phyloP scores from a whole-genome alignment of 2,113 vertebrate genomes.

The Corythornis madagascariensis region DNA sequence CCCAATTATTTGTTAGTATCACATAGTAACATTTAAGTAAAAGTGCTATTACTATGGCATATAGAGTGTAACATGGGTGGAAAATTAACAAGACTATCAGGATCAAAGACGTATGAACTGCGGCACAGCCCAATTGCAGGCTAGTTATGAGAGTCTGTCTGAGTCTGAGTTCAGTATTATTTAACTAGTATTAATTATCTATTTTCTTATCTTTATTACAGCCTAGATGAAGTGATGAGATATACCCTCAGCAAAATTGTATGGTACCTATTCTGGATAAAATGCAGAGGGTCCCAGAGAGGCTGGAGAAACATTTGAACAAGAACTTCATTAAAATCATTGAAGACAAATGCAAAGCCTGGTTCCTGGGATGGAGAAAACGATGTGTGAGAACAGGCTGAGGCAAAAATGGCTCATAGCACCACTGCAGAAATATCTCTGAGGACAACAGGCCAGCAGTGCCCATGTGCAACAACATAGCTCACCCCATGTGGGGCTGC shows the following conservation, averaged over 20 bases:
- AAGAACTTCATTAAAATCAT: not conserved
- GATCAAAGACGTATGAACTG: conserved; percentile 3
- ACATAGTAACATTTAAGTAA: not conserved
- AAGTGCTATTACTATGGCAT: not conserved
- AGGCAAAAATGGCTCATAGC: accelerated
- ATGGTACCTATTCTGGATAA: not conserved
- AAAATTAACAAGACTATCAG: not conserved
- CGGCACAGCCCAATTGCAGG: not conserved
- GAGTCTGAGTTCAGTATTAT: not conserved
- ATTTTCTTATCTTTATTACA: not conserved
- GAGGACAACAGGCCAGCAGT: accelerated
- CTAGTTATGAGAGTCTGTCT: not conserved
- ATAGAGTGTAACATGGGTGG: not conserved
- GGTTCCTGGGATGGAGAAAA: not conserved
- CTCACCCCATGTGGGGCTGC: accelerated
- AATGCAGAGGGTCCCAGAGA: not conserved
- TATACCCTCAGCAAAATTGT: not conserved
- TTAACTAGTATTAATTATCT: not conserved
- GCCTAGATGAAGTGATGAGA: not conserved
- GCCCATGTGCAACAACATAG: accelerated
- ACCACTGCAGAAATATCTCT: not conserved
- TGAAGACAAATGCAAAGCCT: not conserved
- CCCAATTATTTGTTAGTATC: not conserved
- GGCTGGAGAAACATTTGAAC: not conserved
- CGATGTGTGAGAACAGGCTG: not conserved